Evolutionary conservation across 37 sponge, comb jelly and placozoan genomes (phyloP).

Genomic region (Halisarca cf. caerulea): DNA sequence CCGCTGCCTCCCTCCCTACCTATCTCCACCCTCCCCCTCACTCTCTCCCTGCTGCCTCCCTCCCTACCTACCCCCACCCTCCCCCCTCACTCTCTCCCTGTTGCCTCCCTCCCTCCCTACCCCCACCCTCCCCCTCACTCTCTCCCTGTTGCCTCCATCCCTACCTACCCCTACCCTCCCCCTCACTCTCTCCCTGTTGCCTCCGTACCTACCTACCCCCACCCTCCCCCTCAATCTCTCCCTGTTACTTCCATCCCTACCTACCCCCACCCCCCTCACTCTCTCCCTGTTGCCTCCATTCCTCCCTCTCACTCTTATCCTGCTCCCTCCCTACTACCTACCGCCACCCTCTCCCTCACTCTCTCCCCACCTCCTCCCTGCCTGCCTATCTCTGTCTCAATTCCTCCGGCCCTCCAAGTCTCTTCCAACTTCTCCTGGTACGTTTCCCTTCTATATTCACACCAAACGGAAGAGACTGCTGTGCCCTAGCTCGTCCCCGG

Average conservation of each 20-base stretch:
- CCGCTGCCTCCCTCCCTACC: not conserved
- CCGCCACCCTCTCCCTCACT: not conserved
- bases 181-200: not conserved
- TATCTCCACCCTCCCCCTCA: not conserved
- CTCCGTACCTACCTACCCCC: not conserved
- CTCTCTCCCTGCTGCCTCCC: not conserved
- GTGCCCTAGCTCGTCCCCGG: no score
- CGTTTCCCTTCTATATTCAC: no score
- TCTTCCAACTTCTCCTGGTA: not conserved
- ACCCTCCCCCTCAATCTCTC: not conserved
- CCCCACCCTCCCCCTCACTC: not conserved
- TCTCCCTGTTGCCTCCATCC: not conserved
- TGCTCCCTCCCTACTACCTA: not conserved
- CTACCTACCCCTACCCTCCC: not conserved
- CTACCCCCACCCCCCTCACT: not conserved
- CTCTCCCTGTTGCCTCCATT: not conserved
- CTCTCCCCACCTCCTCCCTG: not conserved
- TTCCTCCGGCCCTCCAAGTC: not conserved
- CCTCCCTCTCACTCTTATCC: not conserved
- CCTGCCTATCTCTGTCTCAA: not conserved
- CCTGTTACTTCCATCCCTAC: not conserved
- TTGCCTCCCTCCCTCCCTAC: not conserved
- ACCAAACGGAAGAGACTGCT: no score
- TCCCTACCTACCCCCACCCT: not conserved
- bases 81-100: not conserved